These are phyloP conservation scores for Drosophila meridionalis DNA, from an alignment of 2,888 invertebrate genomes.

Conservation along the genomic window DNA sequence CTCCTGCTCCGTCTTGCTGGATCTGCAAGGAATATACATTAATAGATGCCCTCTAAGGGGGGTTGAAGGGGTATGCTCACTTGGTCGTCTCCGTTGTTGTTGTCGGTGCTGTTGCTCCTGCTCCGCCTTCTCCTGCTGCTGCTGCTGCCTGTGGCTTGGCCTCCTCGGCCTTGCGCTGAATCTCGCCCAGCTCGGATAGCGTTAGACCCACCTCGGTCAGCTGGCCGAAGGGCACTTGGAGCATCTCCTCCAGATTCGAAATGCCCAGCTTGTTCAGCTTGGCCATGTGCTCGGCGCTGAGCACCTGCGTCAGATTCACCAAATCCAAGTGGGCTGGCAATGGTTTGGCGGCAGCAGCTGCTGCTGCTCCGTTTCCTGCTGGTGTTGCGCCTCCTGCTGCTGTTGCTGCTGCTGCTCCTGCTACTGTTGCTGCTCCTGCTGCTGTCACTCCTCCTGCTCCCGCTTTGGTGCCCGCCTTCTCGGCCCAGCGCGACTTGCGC, in stretches of 20 bases:
- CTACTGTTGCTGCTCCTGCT: neutral
- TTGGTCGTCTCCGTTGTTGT: neutral
- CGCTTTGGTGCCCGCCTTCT: constrained; percentile 47
- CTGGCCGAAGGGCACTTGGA: constrained; percentile 87
- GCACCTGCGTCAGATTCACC: constrained; percentile 87
- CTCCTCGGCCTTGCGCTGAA: constrained; percentile 86
- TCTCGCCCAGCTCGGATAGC: constrained; percentile 87
- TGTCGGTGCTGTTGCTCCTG: neutral
- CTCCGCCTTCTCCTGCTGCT: neutral
- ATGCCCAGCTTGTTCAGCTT: constrained; percentile 87
- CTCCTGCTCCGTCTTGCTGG: constrained; percentile 53
- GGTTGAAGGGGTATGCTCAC: neutral
- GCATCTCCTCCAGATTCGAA: constrained; percentile 87
- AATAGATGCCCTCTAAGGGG: neutral
- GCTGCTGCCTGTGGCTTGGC: constrained; percentile 46
- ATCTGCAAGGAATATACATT: constrained; percentile 28
- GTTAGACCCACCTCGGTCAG: constrained; percentile 87
- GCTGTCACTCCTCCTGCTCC: neutral
- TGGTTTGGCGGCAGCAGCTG: constrained; percentile 28
- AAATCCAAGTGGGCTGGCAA: constrained; percentile 86
- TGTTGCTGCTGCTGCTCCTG: neutral
- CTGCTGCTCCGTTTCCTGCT: neutral
- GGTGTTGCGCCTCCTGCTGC: neutral
- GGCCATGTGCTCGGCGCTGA: constrained; percentile 87
- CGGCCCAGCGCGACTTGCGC: constrained; percentile 84